Conservation (phyloP, 2,797 vertebrate species). For the Amphiprion clarkii region DNA sequence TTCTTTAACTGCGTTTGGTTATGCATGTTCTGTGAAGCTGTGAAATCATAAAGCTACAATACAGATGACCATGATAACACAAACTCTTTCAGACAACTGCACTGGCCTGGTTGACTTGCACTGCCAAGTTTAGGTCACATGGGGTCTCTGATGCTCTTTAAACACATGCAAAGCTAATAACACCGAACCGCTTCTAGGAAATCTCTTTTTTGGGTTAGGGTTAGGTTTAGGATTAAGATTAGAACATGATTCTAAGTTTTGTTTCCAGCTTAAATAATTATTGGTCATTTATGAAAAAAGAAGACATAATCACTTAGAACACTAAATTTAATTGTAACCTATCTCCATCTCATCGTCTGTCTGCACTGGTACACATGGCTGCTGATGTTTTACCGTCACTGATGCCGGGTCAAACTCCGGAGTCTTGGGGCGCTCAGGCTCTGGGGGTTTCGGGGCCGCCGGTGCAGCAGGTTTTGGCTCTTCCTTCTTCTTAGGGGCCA, state of each 20-base stretch:
- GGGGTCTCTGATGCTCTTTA: constrained; percentile 72
- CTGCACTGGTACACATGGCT: not conserved
- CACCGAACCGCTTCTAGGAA: not conserved
- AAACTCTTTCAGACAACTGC: not conserved
- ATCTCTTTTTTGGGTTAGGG: not conserved
- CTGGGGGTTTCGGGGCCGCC: constrained; percentile 80
- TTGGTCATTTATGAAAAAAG: not conserved
- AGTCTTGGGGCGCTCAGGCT: constrained; percentile 91
- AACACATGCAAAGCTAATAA: constrained; percentile 23
- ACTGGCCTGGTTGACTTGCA: constrained; percentile 45
- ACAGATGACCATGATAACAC: not conserved
- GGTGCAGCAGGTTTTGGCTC: constrained; percentile 88
- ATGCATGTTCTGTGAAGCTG: constrained; percentile 10
- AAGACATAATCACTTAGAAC: not conserved
- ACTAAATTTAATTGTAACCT: not conserved
- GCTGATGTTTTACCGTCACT: constrained; percentile 87
- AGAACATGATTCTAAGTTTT: not conserved
- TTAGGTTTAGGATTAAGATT: too few relatives aligned
- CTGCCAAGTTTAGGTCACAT: constrained; percentile 64
- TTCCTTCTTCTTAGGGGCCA: constrained; percentile 98
- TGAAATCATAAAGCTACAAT: not conserved
- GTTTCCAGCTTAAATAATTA: not conserved
- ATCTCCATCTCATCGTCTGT: not conserved
- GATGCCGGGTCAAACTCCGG: constrained; percentile 89
- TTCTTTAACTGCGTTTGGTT: constrained; percentile 3